A percentile compares a stretch with the other conserved stretches of the same genome.
Conservation (phyloP, 2,113 vertebrate genomes). For the Holacanthus passer region DNA sequence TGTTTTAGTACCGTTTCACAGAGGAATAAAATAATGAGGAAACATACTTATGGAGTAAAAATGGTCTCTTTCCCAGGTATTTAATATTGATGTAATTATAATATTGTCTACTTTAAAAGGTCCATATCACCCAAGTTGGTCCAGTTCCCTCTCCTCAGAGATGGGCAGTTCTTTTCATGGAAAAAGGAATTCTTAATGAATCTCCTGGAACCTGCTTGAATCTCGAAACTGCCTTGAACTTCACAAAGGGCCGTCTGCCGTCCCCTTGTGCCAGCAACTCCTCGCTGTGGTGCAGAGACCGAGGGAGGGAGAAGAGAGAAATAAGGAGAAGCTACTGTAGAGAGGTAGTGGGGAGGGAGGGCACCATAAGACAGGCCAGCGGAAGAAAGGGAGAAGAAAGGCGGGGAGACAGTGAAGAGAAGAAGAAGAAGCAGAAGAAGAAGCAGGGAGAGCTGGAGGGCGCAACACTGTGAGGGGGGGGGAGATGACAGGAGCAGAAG, state of each 20-base stretch:
- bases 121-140: slow-evolving; percentile 3
- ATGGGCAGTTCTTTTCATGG: slow-evolving; percentile 55
- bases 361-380: slow-evolving; percentile 42
- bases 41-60: not conserved
- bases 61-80: not conserved
- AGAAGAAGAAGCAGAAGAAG: slow-evolving; percentile 47
- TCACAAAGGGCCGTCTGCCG: slow-evolving; percentile 67
- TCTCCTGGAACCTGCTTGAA: slow-evolving; percentile 62
- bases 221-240: slow-evolving; percentile 75
- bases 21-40: not conserved
- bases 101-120: not conserved
- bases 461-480: slow-evolving; percentile 36
- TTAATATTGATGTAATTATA: not conserved
- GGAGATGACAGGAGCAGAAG: slow-evolving; percentile 58
- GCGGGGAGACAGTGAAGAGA: slow-evolving; percentile 33
- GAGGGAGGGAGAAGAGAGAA: slow-evolving; percentile 35
- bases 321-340: slow-evolving; percentile 44
- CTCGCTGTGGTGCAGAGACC: slow-evolving; percentile 25
- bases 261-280: slow-evolving; percentile 54
- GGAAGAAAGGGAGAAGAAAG: slow-evolving; percentile 41
- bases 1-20: not conserved
- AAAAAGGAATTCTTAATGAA: slow-evolving; percentile 73
- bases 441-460: slow-evolving; percentile 61
- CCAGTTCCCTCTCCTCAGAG: slow-evolving; percentile 40
- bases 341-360: slow-evolving; percentile 39